phyloP scores from a whole-genome alignment of 64 coral and sea anemone species.

The Porites australiensis region DNA sequence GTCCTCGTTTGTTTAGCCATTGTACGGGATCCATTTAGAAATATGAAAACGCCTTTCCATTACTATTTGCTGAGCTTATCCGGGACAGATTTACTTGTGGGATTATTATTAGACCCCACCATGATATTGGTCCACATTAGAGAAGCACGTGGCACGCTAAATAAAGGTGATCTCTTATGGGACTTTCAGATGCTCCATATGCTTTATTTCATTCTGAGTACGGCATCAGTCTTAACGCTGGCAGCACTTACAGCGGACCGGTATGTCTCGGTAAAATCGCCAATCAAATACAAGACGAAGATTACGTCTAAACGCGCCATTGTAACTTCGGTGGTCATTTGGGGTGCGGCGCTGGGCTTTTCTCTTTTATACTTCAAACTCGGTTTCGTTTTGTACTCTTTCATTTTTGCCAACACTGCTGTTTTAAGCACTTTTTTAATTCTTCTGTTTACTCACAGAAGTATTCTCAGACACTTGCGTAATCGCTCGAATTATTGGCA shows the following conservation, averaged over 20 bases:
- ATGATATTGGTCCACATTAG: conserved; percentile 48
- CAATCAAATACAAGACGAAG: conserved; percentile 64
- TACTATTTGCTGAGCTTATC: conserved; percentile 70
- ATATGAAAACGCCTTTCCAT: conserved; percentile 80
- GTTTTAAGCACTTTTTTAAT: conserved; percentile 74
- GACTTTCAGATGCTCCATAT: conserved; percentile 38
- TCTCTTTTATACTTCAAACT: conserved; percentile 70
- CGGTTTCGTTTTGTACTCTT: conserved; percentile 59
- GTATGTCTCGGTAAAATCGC: conserved; percentile 69
- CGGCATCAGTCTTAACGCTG: conserved; percentile 72
- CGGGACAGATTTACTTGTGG: conserved; percentile 71
- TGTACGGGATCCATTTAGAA: conserved; percentile 72
- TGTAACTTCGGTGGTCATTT: conserved; percentile 51
- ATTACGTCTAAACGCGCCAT: conserved; percentile 69
- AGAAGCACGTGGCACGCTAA: conserved; percentile 35
- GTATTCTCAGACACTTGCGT: conserved; percentile 62
- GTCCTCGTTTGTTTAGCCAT: conserved; percentile 79
- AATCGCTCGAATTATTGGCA: conserved; percentile 42
- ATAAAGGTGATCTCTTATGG: conserved; percentile 25
- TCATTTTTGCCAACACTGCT: conserved; percentile 74
- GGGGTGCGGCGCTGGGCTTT: conserved; percentile 45
- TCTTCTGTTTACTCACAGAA: conserved; percentile 62
- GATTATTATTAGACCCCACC: conserved; percentile 72
- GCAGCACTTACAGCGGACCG: conserved; percentile 67
- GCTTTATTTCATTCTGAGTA: conserved; percentile 64